phyloP scores from a whole-genome alignment of 2,888 invertebrate species.

The Eupithecia exiguata region DNA sequence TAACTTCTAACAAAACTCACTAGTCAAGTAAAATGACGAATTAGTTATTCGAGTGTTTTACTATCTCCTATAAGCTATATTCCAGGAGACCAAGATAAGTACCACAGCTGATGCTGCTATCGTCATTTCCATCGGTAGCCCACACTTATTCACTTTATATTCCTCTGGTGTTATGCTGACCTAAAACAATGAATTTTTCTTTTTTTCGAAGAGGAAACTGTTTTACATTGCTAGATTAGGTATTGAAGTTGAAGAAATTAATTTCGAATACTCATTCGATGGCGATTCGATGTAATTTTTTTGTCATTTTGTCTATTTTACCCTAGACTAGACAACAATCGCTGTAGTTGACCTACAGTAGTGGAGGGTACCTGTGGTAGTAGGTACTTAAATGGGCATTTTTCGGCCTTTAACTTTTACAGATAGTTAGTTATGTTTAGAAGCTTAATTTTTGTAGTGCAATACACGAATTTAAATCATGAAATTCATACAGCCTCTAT shows the following conservation, averaged over 20 bases:
- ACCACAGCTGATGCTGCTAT: conserved; percentile 61
- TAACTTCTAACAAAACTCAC: neutral
- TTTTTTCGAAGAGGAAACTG: too few species aligned
- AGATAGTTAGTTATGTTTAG: too few species aligned
- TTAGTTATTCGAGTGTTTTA: neutral
- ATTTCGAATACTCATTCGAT: neutral
- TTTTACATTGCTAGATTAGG: neutral
- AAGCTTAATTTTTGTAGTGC: too few species aligned
- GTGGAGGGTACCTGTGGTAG: neutral
- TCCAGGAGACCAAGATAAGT: conserved; percentile 45
- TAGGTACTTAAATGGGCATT: too few species aligned
- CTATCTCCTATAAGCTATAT: conserved; percentile 4
- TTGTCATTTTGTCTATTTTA: neutral
- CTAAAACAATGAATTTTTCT: conserved; percentile 53
- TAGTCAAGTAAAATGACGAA: neutral
- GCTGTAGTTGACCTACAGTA: neutral
- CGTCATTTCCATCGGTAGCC: conserved; percentile 66
- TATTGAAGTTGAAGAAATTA: neutral
- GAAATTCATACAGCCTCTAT: too few species aligned
- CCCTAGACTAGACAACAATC: neutral
- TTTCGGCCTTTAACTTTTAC: too few species aligned
- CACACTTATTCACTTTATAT: conserved; percentile 68
- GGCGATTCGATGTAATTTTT: neutral
- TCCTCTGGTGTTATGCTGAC: conserved; percentile 61
- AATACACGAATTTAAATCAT: too few species aligned